A percentile compares a stretch with the other conserved stretches of the same genome.
Evolutionary conservation across 2,888 invertebrate species (phyloP).

Genomic region (Clitarchus hookeri): DNA sequence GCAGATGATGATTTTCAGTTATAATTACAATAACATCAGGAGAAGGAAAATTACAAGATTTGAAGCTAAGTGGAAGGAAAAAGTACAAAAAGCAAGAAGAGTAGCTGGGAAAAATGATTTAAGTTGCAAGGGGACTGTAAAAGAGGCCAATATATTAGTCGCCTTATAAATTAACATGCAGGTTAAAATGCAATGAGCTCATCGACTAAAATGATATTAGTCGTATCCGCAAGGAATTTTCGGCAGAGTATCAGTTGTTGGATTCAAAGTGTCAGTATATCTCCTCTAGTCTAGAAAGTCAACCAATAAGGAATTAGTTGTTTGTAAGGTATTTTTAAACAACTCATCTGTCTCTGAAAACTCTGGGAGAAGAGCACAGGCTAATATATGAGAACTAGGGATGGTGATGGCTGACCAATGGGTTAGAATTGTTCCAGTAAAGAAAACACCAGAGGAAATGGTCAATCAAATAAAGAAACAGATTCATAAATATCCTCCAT

Average conservation of each 20-base stretch:
- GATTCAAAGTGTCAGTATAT: slow-evolving; percentile 19
- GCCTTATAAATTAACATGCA: not conserved
- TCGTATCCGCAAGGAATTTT: slow-evolving; percentile 5
- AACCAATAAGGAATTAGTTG: slow-evolving; percentile 10
- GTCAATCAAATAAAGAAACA: slow-evolving; percentile 15
- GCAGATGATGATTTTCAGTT: not conserved
- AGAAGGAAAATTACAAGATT: not conserved
- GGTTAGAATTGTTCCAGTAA: not conserved
- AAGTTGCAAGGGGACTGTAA: slow-evolving; percentile 4
- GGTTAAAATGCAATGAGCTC: not conserved
- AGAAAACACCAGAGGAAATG: slow-evolving; percentile 18
- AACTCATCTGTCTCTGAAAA: not conserved
- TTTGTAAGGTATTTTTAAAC: slow-evolving; percentile 17
- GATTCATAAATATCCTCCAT: slow-evolving; percentile 19
- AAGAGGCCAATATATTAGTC: not conserved
- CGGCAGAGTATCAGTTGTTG: not conserved
- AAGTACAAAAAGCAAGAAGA: slow-evolving; percentile 12
- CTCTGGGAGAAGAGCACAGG: slow-evolving; percentile 3
- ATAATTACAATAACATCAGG: not conserved
- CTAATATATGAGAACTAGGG: not conserved
- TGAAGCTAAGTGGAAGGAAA: not conserved
- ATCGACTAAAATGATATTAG: not conserved
- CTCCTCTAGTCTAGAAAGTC: not conserved
- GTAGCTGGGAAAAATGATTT: not conserved
- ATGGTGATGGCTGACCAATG: slow-evolving; percentile 16